Conservation (phyloP, 2,888 invertebrate species). For the Sarcophaga caerulescens region DNA sequence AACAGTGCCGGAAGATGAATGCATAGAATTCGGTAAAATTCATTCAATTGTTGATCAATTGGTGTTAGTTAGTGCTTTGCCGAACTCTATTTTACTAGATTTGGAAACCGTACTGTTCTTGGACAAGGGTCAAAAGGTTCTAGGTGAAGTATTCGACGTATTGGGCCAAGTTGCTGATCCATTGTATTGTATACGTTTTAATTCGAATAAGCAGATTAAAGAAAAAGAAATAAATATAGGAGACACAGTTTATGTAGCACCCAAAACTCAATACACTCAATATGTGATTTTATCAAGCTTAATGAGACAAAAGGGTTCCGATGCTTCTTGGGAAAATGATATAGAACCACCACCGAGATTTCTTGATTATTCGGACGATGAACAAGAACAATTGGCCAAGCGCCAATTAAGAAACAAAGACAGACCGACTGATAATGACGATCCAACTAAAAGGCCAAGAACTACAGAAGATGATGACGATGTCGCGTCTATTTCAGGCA, state of each 20-base stretch:
- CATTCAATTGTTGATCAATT: slow-evolving; percentile 87
- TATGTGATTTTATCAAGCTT: slow-evolving; percentile 89
- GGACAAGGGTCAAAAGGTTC: slow-evolving; percentile 87
- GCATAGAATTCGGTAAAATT: slow-evolving; percentile 88
- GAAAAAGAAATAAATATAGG: slow-evolving; percentile 86
- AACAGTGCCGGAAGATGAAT: slow-evolving; percentile 88
- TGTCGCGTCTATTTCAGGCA: slow-evolving; percentile 24
- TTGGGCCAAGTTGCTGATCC: slow-evolving; percentile 94
- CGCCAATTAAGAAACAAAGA: slow-evolving; percentile 78
- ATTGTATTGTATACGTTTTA: slow-evolving; percentile 95
- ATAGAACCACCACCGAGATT: slow-evolving; percentile 88
- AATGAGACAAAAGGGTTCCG: slow-evolving; percentile 89
- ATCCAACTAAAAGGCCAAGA: slow-evolving; percentile 68
- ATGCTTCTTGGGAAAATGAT: slow-evolving; percentile 94
- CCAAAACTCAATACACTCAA: slow-evolving; percentile 87
- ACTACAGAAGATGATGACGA: slow-evolving; percentile 36
- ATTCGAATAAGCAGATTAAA: slow-evolving; percentile 88
- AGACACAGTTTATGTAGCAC: slow-evolving; percentile 91
- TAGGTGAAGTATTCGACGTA: slow-evolving; percentile 92
- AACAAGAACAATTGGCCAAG: slow-evolving; percentile 86
- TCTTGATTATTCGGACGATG: slow-evolving; percentile 94
- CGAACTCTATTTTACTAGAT: slow-evolving; percentile 89
- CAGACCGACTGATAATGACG: slow-evolving; percentile 71
- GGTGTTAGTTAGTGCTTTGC: slow-evolving; percentile 87
- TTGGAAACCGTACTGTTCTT: slow-evolving; percentile 93